Evolutionary conservation across 2,797 vertebrate genomes (phyloP).

Genomic region (Lepidocolaptes lacrymiger): DNA sequence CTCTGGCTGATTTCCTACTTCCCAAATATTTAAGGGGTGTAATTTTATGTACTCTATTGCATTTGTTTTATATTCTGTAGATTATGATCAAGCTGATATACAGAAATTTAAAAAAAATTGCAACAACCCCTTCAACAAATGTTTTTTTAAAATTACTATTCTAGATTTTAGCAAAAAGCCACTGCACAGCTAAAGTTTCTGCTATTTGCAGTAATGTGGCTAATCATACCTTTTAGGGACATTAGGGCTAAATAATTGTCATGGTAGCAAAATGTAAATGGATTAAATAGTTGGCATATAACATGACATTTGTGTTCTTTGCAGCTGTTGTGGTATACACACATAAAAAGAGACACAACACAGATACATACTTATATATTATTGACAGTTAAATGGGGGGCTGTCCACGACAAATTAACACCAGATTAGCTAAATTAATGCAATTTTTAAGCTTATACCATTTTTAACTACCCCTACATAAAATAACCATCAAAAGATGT

Average conservation of each 20-base stretch:
- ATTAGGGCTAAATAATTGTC: neutral
- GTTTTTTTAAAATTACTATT: neutral
- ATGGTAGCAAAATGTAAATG: neutral
- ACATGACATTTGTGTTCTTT: neutral
- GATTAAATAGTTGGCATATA: neutral
- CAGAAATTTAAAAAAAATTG: neutral
- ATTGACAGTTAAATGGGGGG: neutral
- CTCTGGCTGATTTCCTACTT: neutral
- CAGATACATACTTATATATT: neutral
- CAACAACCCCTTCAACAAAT: too few relatives aligned
- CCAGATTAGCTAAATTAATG: neutral
- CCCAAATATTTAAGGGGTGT: neutral
- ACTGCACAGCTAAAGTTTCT: neutral
- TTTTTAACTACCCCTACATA: neutral
- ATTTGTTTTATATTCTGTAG: neutral
- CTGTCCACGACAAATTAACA: neutral
- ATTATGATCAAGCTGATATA: neutral
- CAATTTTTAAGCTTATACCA: neutral
- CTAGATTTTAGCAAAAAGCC: neutral
- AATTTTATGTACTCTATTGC: neutral
- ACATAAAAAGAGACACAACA: neutral
- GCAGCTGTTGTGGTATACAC: neutral
- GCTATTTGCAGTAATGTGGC: neutral
- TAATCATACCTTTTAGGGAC: neutral
- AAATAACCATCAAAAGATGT: neutral